These are phyloP conservation scores for Lordiphosa stackelbergi DNA, from an alignment of 1,140 invertebrate genomes.

Conservation along the genomic window DNA sequence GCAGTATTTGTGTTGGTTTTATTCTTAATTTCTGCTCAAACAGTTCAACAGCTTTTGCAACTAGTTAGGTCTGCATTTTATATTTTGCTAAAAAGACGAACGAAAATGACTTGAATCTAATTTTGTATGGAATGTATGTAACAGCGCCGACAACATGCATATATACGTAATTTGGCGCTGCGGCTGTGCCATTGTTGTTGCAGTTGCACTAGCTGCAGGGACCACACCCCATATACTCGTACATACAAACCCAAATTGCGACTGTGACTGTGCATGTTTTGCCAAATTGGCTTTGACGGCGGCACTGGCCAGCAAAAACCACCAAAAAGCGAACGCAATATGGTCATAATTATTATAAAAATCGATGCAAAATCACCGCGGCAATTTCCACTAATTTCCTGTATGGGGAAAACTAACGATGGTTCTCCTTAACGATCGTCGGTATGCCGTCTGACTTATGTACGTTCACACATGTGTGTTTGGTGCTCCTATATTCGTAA, in stretches of 20 bases:
- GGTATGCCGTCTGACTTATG: not conserved
- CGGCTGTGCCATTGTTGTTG: conserved; percentile 20
- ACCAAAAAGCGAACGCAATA: conserved; percentile 30
- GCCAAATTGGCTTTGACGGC: conserved; percentile 45
- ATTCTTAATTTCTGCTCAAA: too few species aligned
- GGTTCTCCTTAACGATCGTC: conserved; percentile 5
- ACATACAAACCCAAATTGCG: conserved; percentile 21
- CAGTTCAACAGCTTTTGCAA: not conserved
- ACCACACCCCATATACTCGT: conserved; percentile 10
- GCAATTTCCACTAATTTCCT: conserved; percentile 46
- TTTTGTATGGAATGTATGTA: conserved; percentile 12
- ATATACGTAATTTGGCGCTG: conserved; percentile 9
- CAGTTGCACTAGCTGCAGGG: conserved; percentile 11
- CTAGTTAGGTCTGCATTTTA: conserved; percentile 2
- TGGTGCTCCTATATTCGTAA: too few species aligned
- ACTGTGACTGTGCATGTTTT: conserved; percentile 30
- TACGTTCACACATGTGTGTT: not conserved
- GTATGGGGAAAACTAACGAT: conserved; percentile 25
- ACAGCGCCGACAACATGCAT: conserved; percentile 8
- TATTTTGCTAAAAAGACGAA: conserved; percentile 6
- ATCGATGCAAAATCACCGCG: conserved; percentile 27
- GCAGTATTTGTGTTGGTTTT: too few species aligned
- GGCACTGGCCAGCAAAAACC: conserved; percentile 14
- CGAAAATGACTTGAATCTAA: conserved; percentile 7
- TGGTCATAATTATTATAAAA: conserved; percentile 50